A percentile compares a stretch with the other conserved stretches of the same genome.
These are phyloP conservation scores for Gnathonemus longibarbis DNA, from an alignment of 2,113 vertebrate species.

Conservation along the genomic window DNA sequence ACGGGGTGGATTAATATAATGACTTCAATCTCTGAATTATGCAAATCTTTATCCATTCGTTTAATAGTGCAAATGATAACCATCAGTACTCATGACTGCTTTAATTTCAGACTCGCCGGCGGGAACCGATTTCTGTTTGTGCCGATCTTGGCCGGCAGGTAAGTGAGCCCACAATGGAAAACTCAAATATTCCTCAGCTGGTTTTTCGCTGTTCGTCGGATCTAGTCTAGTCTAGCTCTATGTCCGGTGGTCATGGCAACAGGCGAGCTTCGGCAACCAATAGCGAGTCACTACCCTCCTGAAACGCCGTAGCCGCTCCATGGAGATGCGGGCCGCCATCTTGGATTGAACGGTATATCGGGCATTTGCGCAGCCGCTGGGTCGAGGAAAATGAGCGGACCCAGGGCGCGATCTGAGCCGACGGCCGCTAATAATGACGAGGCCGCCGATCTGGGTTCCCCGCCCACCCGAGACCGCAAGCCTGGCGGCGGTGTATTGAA, in stretches of 20 bases:
- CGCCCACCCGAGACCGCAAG: slow-evolving; percentile 58
- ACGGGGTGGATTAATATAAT: not conserved
- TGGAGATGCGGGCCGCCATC: slow-evolving; percentile 58
- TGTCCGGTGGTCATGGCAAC: slow-evolving; percentile 53
- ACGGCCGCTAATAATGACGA: slow-evolving; percentile 57
- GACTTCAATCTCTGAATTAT: not conserved
- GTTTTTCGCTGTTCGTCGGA: not conserved
- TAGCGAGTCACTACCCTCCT: slow-evolving; percentile 46
- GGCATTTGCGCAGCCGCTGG: not conserved
- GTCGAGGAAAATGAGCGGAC: slow-evolving; percentile 67
- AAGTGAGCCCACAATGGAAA: not conserved
- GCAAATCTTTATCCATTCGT: not conserved
- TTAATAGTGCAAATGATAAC: not conserved
- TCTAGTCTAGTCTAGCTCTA: not conserved
- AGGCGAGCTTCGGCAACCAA: slow-evolving; percentile 46
- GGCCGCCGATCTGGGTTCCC: slow-evolving; percentile 52
- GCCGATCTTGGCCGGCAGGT: not conserved
- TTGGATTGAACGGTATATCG: slow-evolving; percentile 23
- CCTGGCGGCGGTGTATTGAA: slow-evolving; percentile 70
- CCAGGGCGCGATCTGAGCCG: slow-evolving; percentile 62
- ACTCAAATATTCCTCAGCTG: not conserved
- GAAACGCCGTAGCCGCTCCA: slow-evolving; percentile 54
- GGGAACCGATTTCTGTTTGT: not conserved
- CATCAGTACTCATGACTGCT: not conserved
- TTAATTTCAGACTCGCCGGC: not conserved